Base-by-base conservation (phyloP, 2,888 invertebrate species). In the Labia minor region DNA sequence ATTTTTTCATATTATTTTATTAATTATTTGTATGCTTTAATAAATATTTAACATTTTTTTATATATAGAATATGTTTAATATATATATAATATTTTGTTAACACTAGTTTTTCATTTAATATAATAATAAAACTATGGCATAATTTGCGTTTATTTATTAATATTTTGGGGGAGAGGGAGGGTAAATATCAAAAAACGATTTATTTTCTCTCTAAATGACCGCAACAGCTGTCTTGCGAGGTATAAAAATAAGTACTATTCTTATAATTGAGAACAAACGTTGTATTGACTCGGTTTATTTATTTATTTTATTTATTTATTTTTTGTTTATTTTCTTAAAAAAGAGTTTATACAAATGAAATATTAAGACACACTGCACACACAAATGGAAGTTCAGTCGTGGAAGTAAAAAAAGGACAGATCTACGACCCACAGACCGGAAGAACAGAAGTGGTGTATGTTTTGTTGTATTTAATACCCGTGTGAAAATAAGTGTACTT, bases 191-290 rank as follows among this genome's bases (percentile, higher is more conserved):
- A 33, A 33, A 33, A 33, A 33, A 11, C 6, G 33, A 33, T 33
- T 33, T 33, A 8, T 33, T 11, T 11, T 33, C 11, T 33, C 11
- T 11, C 33, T 33, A 33, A 8, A 33, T 11, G 33, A 33, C 33
- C 33, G 33, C 33, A 33, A 33, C 33, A 11, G 33, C 33, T 33
- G 33, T 8, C 33, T 65, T 67, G 70, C 70, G 70, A 70, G 70
- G 70, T 70, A 70, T 67, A 70, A 70, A 67, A 70, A 69, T 70
- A 70, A 70, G 70, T 70, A 70, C 70, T 69, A 69, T 68, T 33
- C 33, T 33, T 33, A 33, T 33, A 33, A 33, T n/a, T 33, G 33
- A 33, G 33, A 33, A 33, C 33, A 33, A 33, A 33, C 33, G 33
- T 33, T 33, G 33, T 33, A 11, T 33, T 33, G 33, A 33, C 33